Percentiles rank a stretch among this genome's conserved stretches.
Evolutionary conservation across 2,888 invertebrate genomes (phyloP).

Genomic region (Napeogenes inachia): DNA sequence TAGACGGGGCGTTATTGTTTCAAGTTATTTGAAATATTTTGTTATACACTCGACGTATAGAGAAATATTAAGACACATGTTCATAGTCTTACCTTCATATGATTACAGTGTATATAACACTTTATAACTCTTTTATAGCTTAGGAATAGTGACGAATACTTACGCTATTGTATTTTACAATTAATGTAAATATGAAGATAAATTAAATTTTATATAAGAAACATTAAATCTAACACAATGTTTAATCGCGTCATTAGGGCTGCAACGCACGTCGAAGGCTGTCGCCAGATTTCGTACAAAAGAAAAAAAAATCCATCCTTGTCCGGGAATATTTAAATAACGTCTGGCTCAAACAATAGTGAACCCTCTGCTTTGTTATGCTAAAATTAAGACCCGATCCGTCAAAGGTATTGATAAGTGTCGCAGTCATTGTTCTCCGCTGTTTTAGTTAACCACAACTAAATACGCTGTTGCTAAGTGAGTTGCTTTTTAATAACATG

Average conservation of each 20-base stretch:
- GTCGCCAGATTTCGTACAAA: constrained; percentile 50
- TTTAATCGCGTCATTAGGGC: constrained; percentile 29
- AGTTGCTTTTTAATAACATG: not conserved
- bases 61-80: constrained; percentile 4
- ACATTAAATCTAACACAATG: constrained; percentile 12
- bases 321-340: constrained; percentile 66
- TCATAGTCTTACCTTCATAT: not conserved
- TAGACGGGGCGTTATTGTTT: constrained; percentile 24
- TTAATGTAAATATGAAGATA: too few species aligned
- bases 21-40: constrained; percentile 26
- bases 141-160: not conserved
- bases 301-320: constrained; percentile 42
- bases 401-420: constrained; percentile 39
- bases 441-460: constrained; percentile 23
- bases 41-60: constrained; percentile 14
- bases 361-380: constrained; percentile 63
- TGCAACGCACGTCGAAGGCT: constrained; percentile 36
- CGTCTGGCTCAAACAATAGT: constrained; percentile 69
- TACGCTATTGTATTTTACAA: too few species aligned
- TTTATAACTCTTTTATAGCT: not conserved
- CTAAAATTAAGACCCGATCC: constrained; percentile 55
- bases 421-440: constrained; percentile 33
- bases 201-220: too few species aligned
- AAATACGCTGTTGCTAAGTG: constrained; percentile 7
- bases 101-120: not conserved